Percentiles rank a stretch among this genome's conserved stretches.
phyloP scores from a whole-genome alignment of 2,113 vertebrate species.

The Megalops atlanticus region DNA sequence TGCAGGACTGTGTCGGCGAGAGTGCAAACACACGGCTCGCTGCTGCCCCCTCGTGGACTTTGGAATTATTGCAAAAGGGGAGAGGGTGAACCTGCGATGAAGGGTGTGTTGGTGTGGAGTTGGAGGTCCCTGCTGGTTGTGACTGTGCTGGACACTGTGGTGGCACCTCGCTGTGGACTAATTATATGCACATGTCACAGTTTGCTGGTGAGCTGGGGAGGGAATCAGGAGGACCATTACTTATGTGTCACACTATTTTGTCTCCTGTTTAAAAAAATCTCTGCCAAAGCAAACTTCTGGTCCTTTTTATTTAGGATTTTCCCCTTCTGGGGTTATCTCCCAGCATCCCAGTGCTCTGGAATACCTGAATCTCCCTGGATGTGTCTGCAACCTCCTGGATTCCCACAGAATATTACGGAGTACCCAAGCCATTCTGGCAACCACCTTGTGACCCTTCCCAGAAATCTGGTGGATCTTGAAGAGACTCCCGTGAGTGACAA shows the following conservation, averaged over 20 bases:
- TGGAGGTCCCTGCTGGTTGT: conserved; percentile 42
- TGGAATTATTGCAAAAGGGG: conserved; percentile 11
- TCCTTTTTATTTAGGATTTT: conserved; percentile 44
- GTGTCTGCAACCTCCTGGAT: neutral
- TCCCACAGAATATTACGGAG: conserved; percentile 36
- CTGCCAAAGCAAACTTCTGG: conserved; percentile 58
- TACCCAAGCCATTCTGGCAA: conserved; percentile 24
- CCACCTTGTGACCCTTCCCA: conserved; percentile 17
- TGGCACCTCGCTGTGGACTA: neutral
- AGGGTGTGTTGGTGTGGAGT: neutral
- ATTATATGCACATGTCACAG: conserved; percentile 21
- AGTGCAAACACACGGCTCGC: neutral
- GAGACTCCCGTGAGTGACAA: conserved; percentile 23
- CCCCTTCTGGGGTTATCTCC: conserved; percentile 60
- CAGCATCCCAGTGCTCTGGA: neutral
- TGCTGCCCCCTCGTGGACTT: conserved; percentile 34
- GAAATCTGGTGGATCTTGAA: conserved; percentile 36
- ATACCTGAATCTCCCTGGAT: neutral
- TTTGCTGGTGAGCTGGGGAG: conserved; percentile 53
- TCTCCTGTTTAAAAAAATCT: conserved; percentile 44
- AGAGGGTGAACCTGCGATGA: conserved; percentile 13
- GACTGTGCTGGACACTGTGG: conserved; percentile 35
- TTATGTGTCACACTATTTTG: conserved; percentile 45
- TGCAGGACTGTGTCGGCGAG: neutral
- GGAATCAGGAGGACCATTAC: conserved; percentile 25